Base-by-base conservation (phyloP, 2,888 invertebrate species). In the Agrochola lota region DNA sequence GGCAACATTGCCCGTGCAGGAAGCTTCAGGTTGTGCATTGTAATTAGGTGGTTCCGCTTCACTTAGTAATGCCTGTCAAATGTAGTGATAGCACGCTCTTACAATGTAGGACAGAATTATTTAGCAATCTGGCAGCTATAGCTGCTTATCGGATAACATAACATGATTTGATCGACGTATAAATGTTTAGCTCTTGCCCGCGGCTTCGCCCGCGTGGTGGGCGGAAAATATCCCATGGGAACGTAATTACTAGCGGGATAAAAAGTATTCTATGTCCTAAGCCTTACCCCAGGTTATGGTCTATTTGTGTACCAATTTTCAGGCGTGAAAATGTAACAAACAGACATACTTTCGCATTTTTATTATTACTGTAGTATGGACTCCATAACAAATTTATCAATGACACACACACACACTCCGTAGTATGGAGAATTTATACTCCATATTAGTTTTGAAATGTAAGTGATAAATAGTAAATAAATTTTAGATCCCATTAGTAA, bases 21-120 rank as follows among this genome's bases (percentile, higher is more conserved):
- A 88, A 88, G 70, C 82, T 80, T 74, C 59, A 57, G 78, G 67
- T 60, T 63, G n/a, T 72, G 89, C 85, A 89, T 88, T 73, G 77
- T 85, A 90, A 91, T 90, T 82, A 91, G 87, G 26, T 71, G 71
- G 88, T 80, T 87, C 90, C 87, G 84, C 66, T 66, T 59, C 52
- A 77, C 64, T 66, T 77, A 26, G 7, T 46, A 46, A 23, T 30
- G 46, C 55, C 40, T 71, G 49, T 30, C 57, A 67, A 40, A 59
- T 70, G 52, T 74, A 0, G 40, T 73, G 67, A 64, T 73, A 77
- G 46, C 49, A 52, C 6, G 23, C 52, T 52, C 23, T 12, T 81
- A 63, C 72, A 83, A 7, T 85, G 67, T 40, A 77, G 52, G 0
- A 12, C 72, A 67, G 12, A 52, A 55, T 59, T 20, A 77, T n/a